Conservation (phyloP, 2,888 invertebrate genomes). For the Dione vanillae region DNA sequence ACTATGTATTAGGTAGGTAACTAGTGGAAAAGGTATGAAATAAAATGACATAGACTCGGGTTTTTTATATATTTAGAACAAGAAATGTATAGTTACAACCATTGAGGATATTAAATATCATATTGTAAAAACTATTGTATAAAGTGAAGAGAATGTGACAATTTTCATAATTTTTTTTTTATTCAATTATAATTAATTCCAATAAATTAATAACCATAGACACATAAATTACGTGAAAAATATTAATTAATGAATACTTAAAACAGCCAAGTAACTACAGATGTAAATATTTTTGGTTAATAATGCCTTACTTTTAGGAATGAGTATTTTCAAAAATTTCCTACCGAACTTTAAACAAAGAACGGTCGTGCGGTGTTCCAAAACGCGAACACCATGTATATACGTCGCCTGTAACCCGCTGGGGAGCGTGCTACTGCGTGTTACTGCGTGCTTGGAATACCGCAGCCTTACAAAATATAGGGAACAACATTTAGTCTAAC, state of each 20-base stretch:
- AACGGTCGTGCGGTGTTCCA: constrained; percentile 66
- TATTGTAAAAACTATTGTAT: constrained; percentile 85
- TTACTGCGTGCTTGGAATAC: constrained; percentile 63
- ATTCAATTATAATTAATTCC: constrained; percentile 80
- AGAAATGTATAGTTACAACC: constrained; percentile 86
- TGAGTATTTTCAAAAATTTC: constrained; percentile 78
- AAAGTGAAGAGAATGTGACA: constrained; percentile 84
- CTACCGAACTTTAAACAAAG: constrained; percentile 68
- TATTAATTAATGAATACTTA: constrained; percentile 77
- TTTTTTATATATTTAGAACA: constrained; percentile 85
- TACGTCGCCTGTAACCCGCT: constrained; percentile 34
- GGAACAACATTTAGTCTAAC: constrained; percentile 80
- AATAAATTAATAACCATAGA: constrained; percentile 83
- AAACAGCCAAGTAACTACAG: constrained; percentile 82
- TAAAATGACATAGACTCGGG: constrained; percentile 60
- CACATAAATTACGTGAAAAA: constrained; percentile 83
- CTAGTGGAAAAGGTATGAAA: constrained; percentile 49
- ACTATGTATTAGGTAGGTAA: too few relatives aligned
- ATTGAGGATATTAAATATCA: constrained; percentile 85
- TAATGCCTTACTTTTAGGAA: constrained; percentile 81
- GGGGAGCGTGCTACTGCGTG: too few relatives aligned
- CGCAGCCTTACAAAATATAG: constrained; percentile 74
- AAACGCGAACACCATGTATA: constrained; percentile 51
- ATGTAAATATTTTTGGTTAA: constrained; percentile 80
- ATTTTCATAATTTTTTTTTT: constrained; percentile 77